Evolutionary conservation across 2,888 invertebrate species (phyloP).

Genomic region (Morpho deidamia): DNA sequence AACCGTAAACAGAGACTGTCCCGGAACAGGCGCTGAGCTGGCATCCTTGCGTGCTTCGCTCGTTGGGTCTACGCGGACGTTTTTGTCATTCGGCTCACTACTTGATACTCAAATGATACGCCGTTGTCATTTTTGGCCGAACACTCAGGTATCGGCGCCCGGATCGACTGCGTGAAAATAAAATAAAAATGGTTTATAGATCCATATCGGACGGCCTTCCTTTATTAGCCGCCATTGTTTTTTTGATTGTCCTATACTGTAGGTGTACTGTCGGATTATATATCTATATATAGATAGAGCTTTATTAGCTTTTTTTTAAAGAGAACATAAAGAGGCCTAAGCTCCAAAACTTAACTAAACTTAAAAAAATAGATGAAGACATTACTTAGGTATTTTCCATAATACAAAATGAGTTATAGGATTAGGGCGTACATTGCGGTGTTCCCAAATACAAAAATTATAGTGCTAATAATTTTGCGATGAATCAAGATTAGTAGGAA

Average conservation of each 20-base stretch:
- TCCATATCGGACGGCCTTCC: conserved; percentile 26
- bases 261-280: background rate
- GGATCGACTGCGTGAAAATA: conserved; percentile 30
- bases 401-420: too few species aligned
- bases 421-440: too few species aligned
- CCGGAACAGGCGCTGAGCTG: background rate
- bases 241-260: conserved; percentile 10
- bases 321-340: too few species aligned
- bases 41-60: conserved; percentile 29
- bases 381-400: too few species aligned
- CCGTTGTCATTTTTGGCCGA: conserved; percentile 56
- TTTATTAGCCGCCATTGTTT: conserved; percentile 26
- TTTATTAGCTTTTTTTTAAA: too few species aligned
- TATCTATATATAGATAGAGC: too few species aligned
- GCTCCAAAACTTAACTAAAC: too few species aligned
- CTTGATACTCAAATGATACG: too few species aligned
- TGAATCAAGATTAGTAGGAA: too few species aligned
- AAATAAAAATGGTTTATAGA: conserved; percentile 29
- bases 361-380: too few species aligned
- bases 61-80: conserved; percentile 48
- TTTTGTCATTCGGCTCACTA: conserved; percentile 49
- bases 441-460: too few species aligned
- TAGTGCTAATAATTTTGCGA: too few species aligned
- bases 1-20: conserved; percentile 5
- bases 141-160: conserved; percentile 49